Conservation (phyloP, 2,113 vertebrate species). For the Genyomyrus donnyi region DNA sequence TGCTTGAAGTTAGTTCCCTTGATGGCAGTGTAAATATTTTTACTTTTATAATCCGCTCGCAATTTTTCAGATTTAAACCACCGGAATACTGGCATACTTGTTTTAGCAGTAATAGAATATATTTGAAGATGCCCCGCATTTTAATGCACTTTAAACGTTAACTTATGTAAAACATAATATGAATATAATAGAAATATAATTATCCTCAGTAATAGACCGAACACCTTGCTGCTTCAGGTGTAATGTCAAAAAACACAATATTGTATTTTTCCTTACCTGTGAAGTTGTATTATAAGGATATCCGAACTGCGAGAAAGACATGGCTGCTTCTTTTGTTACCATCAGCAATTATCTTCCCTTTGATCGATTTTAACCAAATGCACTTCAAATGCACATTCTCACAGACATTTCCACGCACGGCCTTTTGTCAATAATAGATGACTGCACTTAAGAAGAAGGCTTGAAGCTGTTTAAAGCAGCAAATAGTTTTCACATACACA, state of each 20-base stretch:
- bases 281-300: conserved; percentile 89
- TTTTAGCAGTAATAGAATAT: background rate
- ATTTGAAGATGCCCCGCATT: background rate
- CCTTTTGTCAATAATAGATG: conserved; percentile 83
- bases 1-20: background rate
- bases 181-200: background rate
- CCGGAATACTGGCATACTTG: background rate
- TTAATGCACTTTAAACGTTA: background rate
- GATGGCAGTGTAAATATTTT: background rate
- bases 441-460: conserved; percentile 73
- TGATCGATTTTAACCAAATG: conserved; percentile 82
- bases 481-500: conserved; percentile 55
- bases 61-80: background rate
- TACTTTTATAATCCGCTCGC: background rate
- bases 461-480: conserved; percentile 64
- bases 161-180: background rate
- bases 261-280: conserved; percentile 76
- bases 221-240: background rate
- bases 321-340: conserved; percentile 79
- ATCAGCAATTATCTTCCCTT: conserved; percentile 78
- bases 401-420: conserved; percentile 75
- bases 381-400: conserved; percentile 75
- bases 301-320: conserved; percentile 98
- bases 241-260: background rate
- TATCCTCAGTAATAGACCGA: background rate